Percentiles rank a stretch among this genome's conserved stretches.
Evolutionary conservation across 1,140 invertebrate genomes (phyloP).

Genomic region (Octopus sinensis): DNA sequence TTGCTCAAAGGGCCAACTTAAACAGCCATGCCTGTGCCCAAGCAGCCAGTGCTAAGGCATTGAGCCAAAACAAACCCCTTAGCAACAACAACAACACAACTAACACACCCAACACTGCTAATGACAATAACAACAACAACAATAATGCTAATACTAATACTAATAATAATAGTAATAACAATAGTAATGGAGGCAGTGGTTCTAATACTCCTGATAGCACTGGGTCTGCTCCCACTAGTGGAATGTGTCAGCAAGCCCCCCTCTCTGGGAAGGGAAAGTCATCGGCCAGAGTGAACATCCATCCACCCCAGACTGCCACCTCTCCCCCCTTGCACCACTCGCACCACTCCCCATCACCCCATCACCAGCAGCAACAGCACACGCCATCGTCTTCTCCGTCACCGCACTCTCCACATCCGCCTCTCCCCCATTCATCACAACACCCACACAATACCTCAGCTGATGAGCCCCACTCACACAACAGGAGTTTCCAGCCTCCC

Average conservation of each 20-base stretch:
- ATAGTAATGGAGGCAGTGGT: background rate
- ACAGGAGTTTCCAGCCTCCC: background rate
- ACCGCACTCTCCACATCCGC: background rate
- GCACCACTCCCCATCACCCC: background rate
- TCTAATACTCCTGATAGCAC: background rate
- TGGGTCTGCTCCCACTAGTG: no score
- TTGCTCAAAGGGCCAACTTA: constrained; percentile 16
- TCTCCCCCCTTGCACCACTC: background rate
- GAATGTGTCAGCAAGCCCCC: background rate
- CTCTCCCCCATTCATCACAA: background rate
- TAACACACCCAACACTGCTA: background rate
- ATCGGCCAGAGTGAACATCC: background rate
- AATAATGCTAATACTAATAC: background rate
- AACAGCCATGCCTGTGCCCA: constrained; percentile 6
- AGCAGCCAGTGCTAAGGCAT: background rate
- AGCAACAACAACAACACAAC: background rate
- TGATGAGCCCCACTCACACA: background rate
- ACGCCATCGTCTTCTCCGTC: background rate
- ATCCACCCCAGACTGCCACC: background rate
- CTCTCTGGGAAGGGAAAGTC: background rate
- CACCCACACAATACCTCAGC: background rate
- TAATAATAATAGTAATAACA: background rate
- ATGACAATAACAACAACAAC: background rate
- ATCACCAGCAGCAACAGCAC: background rate
- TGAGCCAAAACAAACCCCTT: background rate